These are phyloP conservation scores for Geotrupes spiniger DNA, from an alignment of 2,888 invertebrate species.

Conservation along the genomic window DNA sequence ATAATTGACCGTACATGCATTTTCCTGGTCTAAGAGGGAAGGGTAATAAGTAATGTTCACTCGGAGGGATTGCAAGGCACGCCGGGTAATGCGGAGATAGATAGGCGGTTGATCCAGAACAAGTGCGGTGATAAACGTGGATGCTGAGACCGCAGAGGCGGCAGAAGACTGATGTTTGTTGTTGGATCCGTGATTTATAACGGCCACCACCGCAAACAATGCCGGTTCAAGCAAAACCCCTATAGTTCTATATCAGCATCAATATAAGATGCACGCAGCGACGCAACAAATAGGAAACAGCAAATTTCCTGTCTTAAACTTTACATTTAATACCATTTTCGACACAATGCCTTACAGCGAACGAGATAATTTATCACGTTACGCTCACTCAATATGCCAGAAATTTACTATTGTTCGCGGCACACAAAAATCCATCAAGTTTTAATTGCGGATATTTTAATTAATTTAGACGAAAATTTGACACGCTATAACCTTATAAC, in stretches of 20 bases:
- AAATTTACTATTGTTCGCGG: too few relatives aligned
- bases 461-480: too few relatives aligned
- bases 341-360: conserved; percentile 15
- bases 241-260: conserved; percentile 29
- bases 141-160: conserved; percentile 46
- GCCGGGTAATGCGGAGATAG: conserved; percentile 39
- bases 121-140: conserved; percentile 50
- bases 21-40: conserved; percentile 21
- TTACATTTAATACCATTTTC: conserved; percentile 21
- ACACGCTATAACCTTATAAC: too few relatives aligned
- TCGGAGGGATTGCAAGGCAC: conserved; percentile 21
- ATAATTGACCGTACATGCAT: conserved; percentile 11
- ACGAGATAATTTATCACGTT: conserved; percentile 20
- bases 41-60: conserved; percentile 12
- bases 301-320: conserved; percentile 22
- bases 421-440: too few relatives aligned
- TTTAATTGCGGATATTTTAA: too few relatives aligned
- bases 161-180: conserved; percentile 48
- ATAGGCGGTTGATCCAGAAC: conserved; percentile 49
- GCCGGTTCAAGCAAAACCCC: conserved; percentile 30
- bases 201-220: conserved; percentile 44
- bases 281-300: conserved; percentile 21
- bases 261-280: conserved; percentile 29
- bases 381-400: conserved; percentile 3
- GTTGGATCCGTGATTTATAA: conserved; percentile 49